Evolutionary conservation across 2,888 invertebrate species (phyloP), one percentile per base, ranked within the genome.

Genomic region (Lithosia quadra): DNA sequence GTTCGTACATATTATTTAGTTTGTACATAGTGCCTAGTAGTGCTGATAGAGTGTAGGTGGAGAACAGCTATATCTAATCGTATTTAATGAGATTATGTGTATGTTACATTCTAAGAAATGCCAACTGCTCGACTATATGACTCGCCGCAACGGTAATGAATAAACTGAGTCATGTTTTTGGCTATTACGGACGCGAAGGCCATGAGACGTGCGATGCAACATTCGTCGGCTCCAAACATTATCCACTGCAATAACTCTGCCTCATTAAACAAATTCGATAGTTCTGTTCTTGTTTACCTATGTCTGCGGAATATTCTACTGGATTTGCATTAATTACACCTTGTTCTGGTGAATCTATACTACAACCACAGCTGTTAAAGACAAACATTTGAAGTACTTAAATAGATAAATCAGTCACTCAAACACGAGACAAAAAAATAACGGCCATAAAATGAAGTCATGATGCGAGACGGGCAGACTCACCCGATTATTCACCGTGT

Each of bases 401-500:
- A 84, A 86, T 83, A 85, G 79, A 84, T 21, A 81, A 86, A 84
- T 88, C 88, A 86, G 86, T 86, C 81, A 83, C 78, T 83, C 78
- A 80, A 83, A 84, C 81, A 78, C 75, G 76, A 85, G 88, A 33
- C 9, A 85, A 89, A 90, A 91, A 90, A 90, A 89, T 87, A 79
- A 81, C 82, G 72, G 74, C 86, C 80, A 89, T 90, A 90, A 92
- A 91, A 89, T 87, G 85, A 87, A 90, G 86, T 89, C 90, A 89
- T 89, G 78, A 81, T 89, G 86, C 89, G 90, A 86, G 84, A 89
- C 92, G 88, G 84, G 86, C 86, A 86, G 88, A 91, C 90, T 92
- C 92, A 91, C 85, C 86, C 88, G 90, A 90, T 93, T 93, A 92
- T 91, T 93, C 93, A 92, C 86, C 86, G 88, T 87, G 88, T 92